These are phyloP conservation scores for Dasypus novemcinctus DNA, from an alignment of 2,113 vertebrate genomes.

Conservation along the genomic window DNA sequence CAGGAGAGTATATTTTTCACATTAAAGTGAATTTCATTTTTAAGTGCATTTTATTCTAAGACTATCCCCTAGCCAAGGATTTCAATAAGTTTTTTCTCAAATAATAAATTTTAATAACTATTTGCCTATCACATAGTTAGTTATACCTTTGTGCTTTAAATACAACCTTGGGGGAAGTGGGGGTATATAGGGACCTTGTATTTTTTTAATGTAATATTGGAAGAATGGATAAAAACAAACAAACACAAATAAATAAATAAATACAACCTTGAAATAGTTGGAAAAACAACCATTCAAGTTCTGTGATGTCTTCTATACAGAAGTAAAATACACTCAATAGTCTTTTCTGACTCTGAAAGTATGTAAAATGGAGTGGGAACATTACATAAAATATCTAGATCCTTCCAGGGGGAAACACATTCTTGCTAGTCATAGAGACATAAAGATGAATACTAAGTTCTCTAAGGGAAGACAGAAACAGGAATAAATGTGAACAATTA, in stretches of 20 bases:
- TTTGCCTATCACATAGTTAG: not conserved
- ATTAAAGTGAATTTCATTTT: not conserved
- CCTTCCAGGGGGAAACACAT: not conserved
- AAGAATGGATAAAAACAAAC: no score
- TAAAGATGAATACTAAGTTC: not conserved
- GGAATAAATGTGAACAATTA: not conserved
- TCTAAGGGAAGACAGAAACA: not conserved
- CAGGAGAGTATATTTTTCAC: not conserved
- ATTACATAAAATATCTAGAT: not conserved
- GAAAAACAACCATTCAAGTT: not conserved
- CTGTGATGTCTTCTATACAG: not conserved
- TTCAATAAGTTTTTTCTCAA: not conserved
- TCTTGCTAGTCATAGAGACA: not conserved
- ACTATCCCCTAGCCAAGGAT: not conserved
- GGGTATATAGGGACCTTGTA: no score
- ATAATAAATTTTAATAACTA: not conserved
- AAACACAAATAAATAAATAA: no score
- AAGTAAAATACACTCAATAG: not conserved
- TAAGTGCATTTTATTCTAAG: not conserved
- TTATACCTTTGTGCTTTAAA: not conserved
- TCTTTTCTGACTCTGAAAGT: not conserved
- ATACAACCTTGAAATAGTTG: not conserved
- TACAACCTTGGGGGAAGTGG: no score
- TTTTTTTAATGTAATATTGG: no score
- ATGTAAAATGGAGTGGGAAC: not conserved